Evolutionary conservation across 2,888 invertebrate species (phyloP).

Genomic region (Anoplius nigerrimus): DNA sequence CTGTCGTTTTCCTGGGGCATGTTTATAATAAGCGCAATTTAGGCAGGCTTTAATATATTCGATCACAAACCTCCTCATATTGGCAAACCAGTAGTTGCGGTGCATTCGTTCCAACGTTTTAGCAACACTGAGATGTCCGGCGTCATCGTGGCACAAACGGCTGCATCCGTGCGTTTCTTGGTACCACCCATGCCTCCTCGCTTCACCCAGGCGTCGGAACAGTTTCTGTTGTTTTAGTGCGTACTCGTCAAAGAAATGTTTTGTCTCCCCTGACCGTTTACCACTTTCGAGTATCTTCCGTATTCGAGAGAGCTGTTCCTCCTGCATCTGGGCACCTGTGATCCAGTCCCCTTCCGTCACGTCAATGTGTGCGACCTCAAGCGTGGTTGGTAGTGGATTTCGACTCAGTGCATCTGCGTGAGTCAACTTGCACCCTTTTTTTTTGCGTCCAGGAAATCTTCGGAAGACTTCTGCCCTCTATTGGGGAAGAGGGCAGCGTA

Average conservation of each 20-base stretch:
- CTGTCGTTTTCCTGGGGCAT: background rate
- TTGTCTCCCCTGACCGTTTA: slow-evolving; percentile 1
- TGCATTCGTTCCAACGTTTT: slow-evolving; percentile 9
- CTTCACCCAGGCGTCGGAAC: slow-evolving; percentile 26
- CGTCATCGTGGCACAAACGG: slow-evolving; percentile 20
- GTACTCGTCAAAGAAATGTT: slow-evolving; percentile 24
- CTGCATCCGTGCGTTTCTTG: no score
- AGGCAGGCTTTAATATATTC: slow-evolving; percentile 14
- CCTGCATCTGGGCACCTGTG: slow-evolving; percentile 29
- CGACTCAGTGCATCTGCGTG: slow-evolving; percentile 54
- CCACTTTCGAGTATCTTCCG: slow-evolving; percentile 22
- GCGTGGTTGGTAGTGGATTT: slow-evolving; percentile 44
- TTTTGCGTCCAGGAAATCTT: no score
- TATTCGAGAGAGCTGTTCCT: slow-evolving; percentile 23
- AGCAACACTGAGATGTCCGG: slow-evolving; percentile 23
- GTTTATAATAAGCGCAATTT: slow-evolving; percentile 18
- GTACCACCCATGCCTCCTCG: no score
- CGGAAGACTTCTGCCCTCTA: no score
- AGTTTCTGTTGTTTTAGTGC: slow-evolving; percentile 26
- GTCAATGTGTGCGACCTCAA: background rate
- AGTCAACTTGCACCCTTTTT: no score
- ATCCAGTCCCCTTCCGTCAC: slow-evolving; percentile 38
- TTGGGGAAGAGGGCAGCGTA: no score
- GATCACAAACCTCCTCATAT: slow-evolving; percentile 1
- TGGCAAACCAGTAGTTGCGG: slow-evolving; percentile 13